Conservation (phyloP, 2,113 vertebrate genomes). For the Notothenia rossii region DNA sequence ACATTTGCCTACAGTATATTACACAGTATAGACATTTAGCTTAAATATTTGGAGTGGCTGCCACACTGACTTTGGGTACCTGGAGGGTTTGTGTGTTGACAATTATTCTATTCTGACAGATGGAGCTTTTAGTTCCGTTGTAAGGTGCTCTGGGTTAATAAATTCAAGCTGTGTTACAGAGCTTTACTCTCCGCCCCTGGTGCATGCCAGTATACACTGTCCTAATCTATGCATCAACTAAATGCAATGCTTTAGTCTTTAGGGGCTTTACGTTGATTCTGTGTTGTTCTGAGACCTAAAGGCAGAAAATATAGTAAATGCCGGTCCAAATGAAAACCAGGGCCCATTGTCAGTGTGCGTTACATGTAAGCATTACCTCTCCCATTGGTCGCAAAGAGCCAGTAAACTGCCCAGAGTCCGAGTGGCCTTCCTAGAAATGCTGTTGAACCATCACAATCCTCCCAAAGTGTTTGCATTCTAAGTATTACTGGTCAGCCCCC, state of each 20-base stretch:
- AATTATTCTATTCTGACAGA: constrained; percentile 55
- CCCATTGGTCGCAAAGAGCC: constrained; percentile 54
- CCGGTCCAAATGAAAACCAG: constrained; percentile 77
- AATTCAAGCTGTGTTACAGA: constrained; percentile 63
- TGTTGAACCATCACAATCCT: constrained; percentile 82
- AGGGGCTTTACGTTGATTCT: constrained; percentile 61
- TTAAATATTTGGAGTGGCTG: constrained; percentile 70
- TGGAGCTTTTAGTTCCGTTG: constrained; percentile 33
- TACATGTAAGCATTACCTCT: constrained; percentile 67
- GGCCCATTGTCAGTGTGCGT: constrained; percentile 69
- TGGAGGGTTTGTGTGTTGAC: constrained; percentile 41
- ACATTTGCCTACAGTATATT: constrained; percentile 26
- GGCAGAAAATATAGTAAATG: constrained; percentile 71
- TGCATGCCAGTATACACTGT: constrained; percentile 33
- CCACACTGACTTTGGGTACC: constrained; percentile 56
- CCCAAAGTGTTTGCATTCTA: constrained; percentile 74
- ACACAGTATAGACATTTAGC: constrained; percentile 21
- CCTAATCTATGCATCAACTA: constrained; percentile 27
- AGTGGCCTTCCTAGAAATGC: constrained; percentile 73
- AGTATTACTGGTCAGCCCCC: constrained; percentile 75
- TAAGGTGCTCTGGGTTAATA: constrained; percentile 66
- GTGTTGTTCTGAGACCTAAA: constrained; percentile 72
- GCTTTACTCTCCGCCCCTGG: constrained; percentile 16
- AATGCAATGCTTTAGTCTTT: constrained; percentile 31
- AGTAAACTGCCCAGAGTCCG: constrained; percentile 65